Evolutionary conservation across 2,113 vertebrate genomes (phyloP).

Genomic region (Microcebus tavaratra): DNA sequence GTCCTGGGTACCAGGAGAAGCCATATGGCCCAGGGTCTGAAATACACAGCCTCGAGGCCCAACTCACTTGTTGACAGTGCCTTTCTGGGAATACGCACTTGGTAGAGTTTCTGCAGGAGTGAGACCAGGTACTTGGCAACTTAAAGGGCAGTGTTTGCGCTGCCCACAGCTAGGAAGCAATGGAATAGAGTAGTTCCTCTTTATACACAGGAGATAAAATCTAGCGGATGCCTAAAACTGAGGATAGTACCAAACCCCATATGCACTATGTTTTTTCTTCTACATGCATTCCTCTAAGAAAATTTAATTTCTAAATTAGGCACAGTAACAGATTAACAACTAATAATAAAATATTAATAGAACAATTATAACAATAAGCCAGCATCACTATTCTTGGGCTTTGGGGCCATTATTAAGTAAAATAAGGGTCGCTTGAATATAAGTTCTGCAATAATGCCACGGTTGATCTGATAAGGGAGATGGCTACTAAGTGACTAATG

Average conservation of each 20-base stretch:
- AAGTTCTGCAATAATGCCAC: not conserved
- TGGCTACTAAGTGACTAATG: not conserved
- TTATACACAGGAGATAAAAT: not conserved
- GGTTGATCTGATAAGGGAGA: not conserved
- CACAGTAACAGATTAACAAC: not conserved
- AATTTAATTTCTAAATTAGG: not conserved
- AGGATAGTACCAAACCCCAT: not conserved
- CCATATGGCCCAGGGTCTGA: constrained; percentile 56
- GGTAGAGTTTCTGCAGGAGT: not conserved
- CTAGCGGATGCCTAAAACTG: not conserved
- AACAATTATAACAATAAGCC: not conserved
- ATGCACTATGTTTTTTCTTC: not conserved
- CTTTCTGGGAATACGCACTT: not conserved
- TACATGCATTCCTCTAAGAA: not conserved
- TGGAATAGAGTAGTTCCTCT: not conserved
- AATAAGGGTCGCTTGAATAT: not conserved
- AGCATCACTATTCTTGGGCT: not conserved
- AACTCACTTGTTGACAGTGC: not conserved
- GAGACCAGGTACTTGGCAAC: not conserved
- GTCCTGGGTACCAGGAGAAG: constrained; percentile 15
- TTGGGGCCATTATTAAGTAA: not conserved
- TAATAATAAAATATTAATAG: not conserved
- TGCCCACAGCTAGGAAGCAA: not conserved
- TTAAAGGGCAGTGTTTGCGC: not conserved
- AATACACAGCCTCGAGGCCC: constrained; percentile 30